phyloP scores from a whole-genome alignment of 2,797 vertebrate species.

The Lepilemur septentrionalis region DNA sequence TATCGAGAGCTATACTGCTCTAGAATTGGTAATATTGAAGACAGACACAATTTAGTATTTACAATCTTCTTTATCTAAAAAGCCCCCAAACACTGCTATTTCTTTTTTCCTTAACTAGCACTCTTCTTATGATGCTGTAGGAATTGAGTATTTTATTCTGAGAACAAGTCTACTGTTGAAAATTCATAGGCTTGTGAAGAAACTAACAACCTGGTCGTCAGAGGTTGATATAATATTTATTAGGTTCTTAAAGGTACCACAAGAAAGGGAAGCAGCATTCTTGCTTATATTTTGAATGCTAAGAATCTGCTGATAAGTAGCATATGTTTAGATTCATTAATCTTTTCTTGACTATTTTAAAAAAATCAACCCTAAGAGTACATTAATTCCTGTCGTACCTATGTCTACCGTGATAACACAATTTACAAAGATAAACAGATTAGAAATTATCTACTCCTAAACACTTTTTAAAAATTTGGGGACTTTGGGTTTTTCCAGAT shows the following conservation, averaged over 20 bases:
- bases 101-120: not conserved
- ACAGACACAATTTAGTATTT: not conserved
- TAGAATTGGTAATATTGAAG: not conserved
- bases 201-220: not conserved
- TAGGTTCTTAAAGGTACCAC: not conserved
- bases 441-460: not conserved
- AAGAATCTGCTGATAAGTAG: not conserved
- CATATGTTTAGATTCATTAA: not conserved
- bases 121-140: not conserved
- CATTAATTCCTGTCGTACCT: not conserved
- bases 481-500: not conserved
- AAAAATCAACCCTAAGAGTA: not conserved
- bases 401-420: not conserved
- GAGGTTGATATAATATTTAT: not conserved
- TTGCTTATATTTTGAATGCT: not conserved
- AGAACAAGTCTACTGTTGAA: not conserved
- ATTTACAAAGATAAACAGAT: not conserved
- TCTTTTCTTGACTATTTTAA: not conserved
- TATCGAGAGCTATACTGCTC: not conserved
- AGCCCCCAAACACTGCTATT: not conserved
- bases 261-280: not conserved
- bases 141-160: not conserved
- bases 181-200: not conserved
- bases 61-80: not conserved
- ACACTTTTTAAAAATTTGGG: not conserved